These are phyloP conservation scores for Xanthia icteritia DNA, from an alignment of 2,888 invertebrate species.

Conservation along the genomic window DNA sequence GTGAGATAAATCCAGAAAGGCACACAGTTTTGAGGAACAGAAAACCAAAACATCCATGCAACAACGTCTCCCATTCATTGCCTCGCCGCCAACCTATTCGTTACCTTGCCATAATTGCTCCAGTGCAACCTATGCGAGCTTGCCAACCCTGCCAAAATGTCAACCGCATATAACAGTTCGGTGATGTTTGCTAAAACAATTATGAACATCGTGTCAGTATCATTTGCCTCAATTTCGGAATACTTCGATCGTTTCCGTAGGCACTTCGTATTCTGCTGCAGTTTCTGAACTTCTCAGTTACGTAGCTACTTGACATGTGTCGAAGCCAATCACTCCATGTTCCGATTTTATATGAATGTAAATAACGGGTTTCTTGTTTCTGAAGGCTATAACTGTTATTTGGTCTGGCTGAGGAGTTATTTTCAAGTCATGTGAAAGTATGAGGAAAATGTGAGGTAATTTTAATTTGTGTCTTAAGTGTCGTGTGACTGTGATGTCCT, in stretches of 20 bases:
- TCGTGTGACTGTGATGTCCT: neutral
- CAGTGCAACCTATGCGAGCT: neutral
- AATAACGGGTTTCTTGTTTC: conserved; percentile 33
- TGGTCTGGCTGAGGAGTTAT: neutral
- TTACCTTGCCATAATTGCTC: neutral
- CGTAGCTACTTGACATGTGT: conserved; percentile 49
- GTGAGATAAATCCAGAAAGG: neutral
- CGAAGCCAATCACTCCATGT: conserved; percentile 27
- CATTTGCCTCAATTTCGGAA: conserved; percentile 44
- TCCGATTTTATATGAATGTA: conserved; percentile 43
- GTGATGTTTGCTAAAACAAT: conserved; percentile 59
- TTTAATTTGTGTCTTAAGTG: neutral
- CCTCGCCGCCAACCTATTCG: neutral
- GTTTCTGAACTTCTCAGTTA: conserved; percentile 37
- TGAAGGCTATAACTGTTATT: conserved; percentile 25
- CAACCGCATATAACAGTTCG: conserved; percentile 29
- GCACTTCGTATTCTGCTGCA: conserved; percentile 59
- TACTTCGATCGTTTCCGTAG: conserved; percentile 45
- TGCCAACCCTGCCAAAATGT: conserved; percentile 50
- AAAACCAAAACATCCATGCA: neutral
- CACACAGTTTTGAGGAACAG: no score
- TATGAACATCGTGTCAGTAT: conserved; percentile 17
- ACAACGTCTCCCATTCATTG: no score
- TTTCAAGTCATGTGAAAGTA: conserved; percentile 8
- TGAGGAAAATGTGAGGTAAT: conserved; percentile 1